Evolutionary conservation across 2,797 vertebrate genomes (phyloP), one percentile per base, ranked within the genome.

Genomic region (Falco novaeseelandiae): DNA sequence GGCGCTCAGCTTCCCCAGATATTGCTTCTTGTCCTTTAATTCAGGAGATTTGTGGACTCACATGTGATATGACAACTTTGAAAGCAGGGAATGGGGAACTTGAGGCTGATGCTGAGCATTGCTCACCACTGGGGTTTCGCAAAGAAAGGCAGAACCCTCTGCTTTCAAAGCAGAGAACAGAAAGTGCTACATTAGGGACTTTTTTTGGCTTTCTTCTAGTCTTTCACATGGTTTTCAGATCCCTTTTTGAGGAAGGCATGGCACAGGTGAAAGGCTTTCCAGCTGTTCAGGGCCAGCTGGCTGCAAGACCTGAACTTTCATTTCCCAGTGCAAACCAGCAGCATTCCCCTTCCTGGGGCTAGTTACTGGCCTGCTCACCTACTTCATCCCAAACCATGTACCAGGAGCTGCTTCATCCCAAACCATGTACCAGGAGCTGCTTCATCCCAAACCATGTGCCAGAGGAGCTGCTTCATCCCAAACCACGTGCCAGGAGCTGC

Each of bases 21-120:
- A 87, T 67, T 6, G 2, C 76, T 94, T 92, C 77, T 96, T 93
- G 87, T 92, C 91, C 82, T 51, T 30, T 89, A 69, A 70, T 73
- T 52, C 69, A 22, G 15, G 72, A 73, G 67, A 29, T 86, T 77
- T 57, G 4, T 32, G 9, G 72, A 21, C 63, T 69, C 18, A 26
- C 25, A 4, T 8, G 42, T 52, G 90, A 83, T 18, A 27, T 0
- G 0, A 3, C 0, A 8, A 49, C 59, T 65, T 88, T 16, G 69
- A 69, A 66, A 73, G 46, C 5, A 6, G 62, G 57, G 69, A 40
- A 18, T 6, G 29, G 48, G 86, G 63, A 62, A 59, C 10, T 3
- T 18, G 52, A 67, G 62, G 25, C 34, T 36, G 87, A 20, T n/a
- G 16, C 61, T 62, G 63, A 34, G 16, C 15, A 1, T 13, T 21